Evolutionary conservation across 2,888 invertebrate genomes (phyloP).

Genomic region (Mystacides longicornis): DNA sequence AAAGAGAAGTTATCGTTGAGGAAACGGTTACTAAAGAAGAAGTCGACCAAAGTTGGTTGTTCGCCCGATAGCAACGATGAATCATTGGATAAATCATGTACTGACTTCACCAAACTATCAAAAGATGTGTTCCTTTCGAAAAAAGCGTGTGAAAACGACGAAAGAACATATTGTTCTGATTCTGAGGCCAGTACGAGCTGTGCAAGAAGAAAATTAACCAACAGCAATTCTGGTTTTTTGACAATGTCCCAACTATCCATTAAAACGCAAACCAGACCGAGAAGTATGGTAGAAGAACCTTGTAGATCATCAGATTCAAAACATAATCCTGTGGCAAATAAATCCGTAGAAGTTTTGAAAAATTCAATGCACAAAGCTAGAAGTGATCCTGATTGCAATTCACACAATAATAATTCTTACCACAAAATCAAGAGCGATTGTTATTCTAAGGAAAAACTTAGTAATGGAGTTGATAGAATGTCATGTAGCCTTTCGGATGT

Average conservation of each 20-base stretch:
- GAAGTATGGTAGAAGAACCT: slow-evolving; percentile 20
- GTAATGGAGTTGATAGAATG: slow-evolving; percentile 13
- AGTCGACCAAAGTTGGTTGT: slow-evolving; percentile 49
- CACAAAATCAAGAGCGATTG: slow-evolving; percentile 1
- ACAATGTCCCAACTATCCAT: slow-evolving; percentile 8
- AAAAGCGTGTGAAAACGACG: slow-evolving; percentile 14
- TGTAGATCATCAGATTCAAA: slow-evolving; percentile 11
- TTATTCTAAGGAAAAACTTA: background rate
- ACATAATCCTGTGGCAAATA: slow-evolving; percentile 16
- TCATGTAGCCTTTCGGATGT: slow-evolving; percentile 23
- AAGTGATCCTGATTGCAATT: slow-evolving; percentile 23
- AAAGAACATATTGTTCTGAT: slow-evolving; percentile 19
- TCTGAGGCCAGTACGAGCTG: slow-evolving; percentile 19
- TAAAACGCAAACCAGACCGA: slow-evolving; percentile 14
- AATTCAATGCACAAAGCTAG: slow-evolving; percentile 20
- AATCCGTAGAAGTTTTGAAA: slow-evolving; percentile 18
- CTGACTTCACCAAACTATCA: slow-evolving; percentile 11
- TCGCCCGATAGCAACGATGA: slow-evolving; percentile 35
- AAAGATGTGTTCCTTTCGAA: slow-evolving; percentile 15
- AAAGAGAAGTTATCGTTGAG: slow-evolving; percentile 47
- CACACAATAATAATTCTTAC: slow-evolving; percentile 6
- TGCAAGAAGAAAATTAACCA: slow-evolving; percentile 7
- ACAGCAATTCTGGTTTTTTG: slow-evolving; percentile 16
- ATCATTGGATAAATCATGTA: slow-evolving; percentile 9
- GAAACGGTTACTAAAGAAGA: slow-evolving; percentile 46